These are phyloP conservation scores for Sardinella longiceps DNA, from an alignment of 2,797 vertebrate genomes.

Conservation along the genomic window DNA sequence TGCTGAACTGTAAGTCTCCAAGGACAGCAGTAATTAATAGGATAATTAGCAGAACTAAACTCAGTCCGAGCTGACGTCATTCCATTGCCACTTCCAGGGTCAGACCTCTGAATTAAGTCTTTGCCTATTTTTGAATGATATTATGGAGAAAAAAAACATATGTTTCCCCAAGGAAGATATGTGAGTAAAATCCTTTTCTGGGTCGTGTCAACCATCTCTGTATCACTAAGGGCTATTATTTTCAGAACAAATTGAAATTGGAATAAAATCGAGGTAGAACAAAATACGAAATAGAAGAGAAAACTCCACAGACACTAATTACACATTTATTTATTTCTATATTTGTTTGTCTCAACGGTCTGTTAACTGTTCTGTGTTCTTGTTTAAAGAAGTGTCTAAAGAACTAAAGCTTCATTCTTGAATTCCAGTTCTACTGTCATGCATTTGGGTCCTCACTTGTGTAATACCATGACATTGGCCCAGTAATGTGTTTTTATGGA, in stretches of 20 bases:
- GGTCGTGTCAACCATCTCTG: neutral
- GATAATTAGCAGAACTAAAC: slow-evolving; percentile 12
- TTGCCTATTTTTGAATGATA: neutral
- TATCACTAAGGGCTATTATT: neutral
- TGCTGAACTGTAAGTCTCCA: slow-evolving; percentile 10
- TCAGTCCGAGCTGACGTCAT: neutral
- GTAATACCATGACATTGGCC: too few species aligned
- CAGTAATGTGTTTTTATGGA: neutral
- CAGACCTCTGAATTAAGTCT: neutral
- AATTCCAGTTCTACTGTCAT: too few species aligned
- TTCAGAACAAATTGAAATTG: neutral
- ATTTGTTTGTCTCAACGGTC: too few species aligned
- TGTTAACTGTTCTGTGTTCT: too few species aligned
- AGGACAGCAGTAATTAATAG: slow-evolving; percentile 24
- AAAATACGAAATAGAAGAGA: too few species aligned
- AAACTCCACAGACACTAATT: neutral
- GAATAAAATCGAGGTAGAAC: too few species aligned
- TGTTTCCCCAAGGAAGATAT: neutral
- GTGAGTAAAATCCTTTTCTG: neutral
- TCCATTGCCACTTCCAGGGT: neutral
- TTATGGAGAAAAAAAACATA: neutral
- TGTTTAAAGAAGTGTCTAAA: too few species aligned
- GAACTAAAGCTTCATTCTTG: too few species aligned
- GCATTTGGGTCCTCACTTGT: too few species aligned
- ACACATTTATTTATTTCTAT: neutral